These are phyloP conservation scores for Drosophila tropicalis DNA, from an alignment of 1,140 invertebrate species.

Conservation along the genomic window DNA sequence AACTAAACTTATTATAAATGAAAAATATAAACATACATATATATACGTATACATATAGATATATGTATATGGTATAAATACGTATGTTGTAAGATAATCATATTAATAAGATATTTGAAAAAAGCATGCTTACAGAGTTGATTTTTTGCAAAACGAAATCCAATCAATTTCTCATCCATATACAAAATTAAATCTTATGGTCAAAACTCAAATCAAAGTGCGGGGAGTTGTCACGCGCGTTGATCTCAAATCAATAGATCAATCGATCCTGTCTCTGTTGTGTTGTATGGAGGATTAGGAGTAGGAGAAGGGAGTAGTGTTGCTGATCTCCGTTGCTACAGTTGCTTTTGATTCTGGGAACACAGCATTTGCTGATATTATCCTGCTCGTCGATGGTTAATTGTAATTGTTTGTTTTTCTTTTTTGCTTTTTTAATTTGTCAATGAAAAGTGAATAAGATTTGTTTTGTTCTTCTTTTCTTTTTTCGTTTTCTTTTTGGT, in stretches of 20 bases:
- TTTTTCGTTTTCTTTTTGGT: slow-evolving; percentile 3
- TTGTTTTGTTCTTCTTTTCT: slow-evolving; percentile 3
- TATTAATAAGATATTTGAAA: slow-evolving; percentile 53
- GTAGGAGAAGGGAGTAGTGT: slow-evolving; percentile 8
- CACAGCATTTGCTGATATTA: slow-evolving; percentile 6
- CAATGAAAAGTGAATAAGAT: slow-evolving; percentile 2
- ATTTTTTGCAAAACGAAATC: slow-evolving; percentile 79
- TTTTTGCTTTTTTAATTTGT: slow-evolving; percentile 21
- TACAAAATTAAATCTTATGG: slow-evolving; percentile 72
- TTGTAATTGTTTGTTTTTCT: neutral
- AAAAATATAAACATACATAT: slow-evolving; percentile 20
- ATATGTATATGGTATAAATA: slow-evolving; percentile 25
- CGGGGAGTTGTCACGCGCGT: slow-evolving; percentile 21
- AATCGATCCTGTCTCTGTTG: slow-evolving; percentile 23
- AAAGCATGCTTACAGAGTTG: slow-evolving; percentile 83
- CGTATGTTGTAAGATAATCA: slow-evolving; percentile 32
- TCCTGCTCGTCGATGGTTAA: neutral
- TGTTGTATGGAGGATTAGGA: slow-evolving; percentile 11
- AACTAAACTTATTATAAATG: slow-evolving; percentile 31
- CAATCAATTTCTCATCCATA: slow-evolving; percentile 66
- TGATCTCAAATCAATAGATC: slow-evolving; percentile 13
- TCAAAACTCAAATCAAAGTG: slow-evolving; percentile 77
- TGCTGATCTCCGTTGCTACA: slow-evolving; percentile 8
- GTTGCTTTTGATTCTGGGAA: slow-evolving; percentile 9
- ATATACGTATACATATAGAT: slow-evolving; percentile 30